Percentiles rank a stretch among this genome's conserved stretches.
These are phyloP conservation scores for Calephelis nemesis DNA, from an alignment of 1,140 invertebrate species.

Conservation along the genomic window DNA sequence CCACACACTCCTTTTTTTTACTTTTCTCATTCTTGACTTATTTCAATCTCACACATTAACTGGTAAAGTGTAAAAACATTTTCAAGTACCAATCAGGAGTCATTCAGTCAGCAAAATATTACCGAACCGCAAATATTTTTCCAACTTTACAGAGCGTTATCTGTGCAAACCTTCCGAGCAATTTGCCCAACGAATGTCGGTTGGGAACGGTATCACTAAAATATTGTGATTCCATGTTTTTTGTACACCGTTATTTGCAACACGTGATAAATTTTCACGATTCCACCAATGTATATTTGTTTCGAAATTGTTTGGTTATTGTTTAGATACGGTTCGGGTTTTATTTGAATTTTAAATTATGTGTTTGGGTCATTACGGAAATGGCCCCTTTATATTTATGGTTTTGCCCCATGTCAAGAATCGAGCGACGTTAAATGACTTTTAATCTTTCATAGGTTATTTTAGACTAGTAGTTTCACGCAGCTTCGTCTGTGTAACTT, in stretches of 20 bases:
- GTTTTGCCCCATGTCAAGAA: no score
- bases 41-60: no score
- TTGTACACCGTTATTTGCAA: slow-evolving; percentile 8
- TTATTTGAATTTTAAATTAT: not conserved
- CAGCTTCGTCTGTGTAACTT: no score
- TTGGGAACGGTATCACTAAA: not conserved
- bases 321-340: not conserved
- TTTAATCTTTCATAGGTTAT: no score
- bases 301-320: slow-evolving; percentile 1
- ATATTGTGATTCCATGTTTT: slow-evolving; percentile 5
- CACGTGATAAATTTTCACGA: slow-evolving; percentile 13
- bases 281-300: slow-evolving; percentile 6
- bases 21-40: no score
- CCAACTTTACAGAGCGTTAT: slow-evolving; percentile 12
- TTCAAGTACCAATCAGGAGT: not conserved
- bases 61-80: not conserved
- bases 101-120: slow-evolving; percentile 8
- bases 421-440: no score
- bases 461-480: no score
- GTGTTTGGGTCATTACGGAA: no score
- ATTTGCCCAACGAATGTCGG: slow-evolving; percentile 7
- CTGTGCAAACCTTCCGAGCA: slow-evolving; percentile 12
- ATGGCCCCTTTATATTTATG: no score
- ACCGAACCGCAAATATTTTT: slow-evolving; percentile 8
- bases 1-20: no score